These are phyloP conservation scores for Euphysa ruthae DNA, from an alignment of 30 jellyfish, hydroid and myxozoan species.

Conservation along the genomic window DNA sequence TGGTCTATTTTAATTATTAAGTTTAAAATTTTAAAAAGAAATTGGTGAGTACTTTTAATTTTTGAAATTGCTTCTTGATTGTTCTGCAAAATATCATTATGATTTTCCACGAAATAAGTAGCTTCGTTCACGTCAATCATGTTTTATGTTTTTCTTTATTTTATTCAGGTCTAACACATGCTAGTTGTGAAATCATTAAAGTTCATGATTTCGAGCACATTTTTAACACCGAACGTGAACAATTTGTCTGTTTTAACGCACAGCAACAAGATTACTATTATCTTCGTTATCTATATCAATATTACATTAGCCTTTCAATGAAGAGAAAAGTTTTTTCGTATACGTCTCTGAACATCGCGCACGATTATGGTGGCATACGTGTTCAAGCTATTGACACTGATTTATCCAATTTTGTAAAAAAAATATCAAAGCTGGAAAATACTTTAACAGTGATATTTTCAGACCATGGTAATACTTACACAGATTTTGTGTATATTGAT, in stretches of 20 bases:
- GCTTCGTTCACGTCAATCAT: too few species aligned
- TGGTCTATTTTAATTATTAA: too few species aligned
- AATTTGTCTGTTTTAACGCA: slow-evolving; percentile 66
- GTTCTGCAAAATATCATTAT: too few species aligned
- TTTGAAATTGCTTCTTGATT: too few species aligned
- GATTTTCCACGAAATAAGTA: too few species aligned
- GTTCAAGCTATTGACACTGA: slow-evolving; percentile 65
- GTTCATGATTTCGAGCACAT: slow-evolving; percentile 38
- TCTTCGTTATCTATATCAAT: slow-evolving; percentile 28
- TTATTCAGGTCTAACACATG: slow-evolving; percentile 44
- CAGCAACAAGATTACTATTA: slow-evolving; percentile 55
- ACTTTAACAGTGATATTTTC: slow-evolving; percentile 71
- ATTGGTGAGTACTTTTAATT: too few species aligned
- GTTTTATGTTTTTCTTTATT: neutral
- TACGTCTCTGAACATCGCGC: slow-evolving; percentile 60
- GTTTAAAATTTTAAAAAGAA: too few species aligned
- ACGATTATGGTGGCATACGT: slow-evolving; percentile 69
- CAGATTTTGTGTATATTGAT: slow-evolving; percentile 41
- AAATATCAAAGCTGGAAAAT: slow-evolving; percentile 30
- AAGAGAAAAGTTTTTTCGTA: slow-evolving; percentile 35
- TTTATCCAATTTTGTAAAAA: slow-evolving; percentile 34
- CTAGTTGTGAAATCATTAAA: slow-evolving; percentile 56
- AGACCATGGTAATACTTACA: slow-evolving; percentile 91
- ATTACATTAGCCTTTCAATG: neutral
- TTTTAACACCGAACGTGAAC: slow-evolving; percentile 51